Percentiles rank a stretch among this genome's conserved stretches.
Evolutionary conservation across 2,797 vertebrate species (phyloP).

Genomic region (Pangasius mekongensis): DNA sequence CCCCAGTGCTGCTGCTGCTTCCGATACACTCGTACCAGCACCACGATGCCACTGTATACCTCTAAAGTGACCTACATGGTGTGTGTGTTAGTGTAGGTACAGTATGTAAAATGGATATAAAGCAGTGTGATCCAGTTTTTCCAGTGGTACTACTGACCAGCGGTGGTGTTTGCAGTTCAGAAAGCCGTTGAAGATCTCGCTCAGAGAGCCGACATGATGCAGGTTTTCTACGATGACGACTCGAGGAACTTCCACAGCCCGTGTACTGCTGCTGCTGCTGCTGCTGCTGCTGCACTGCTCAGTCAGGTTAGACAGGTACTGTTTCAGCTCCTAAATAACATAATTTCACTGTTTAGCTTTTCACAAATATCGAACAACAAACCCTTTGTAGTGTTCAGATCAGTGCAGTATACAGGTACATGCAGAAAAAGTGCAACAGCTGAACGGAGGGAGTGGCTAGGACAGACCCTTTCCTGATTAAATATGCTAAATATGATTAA

Average conservation of each 20-base stretch:
- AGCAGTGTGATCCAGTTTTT: background rate
- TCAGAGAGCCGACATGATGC: constrained; percentile 82
- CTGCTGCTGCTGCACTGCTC: constrained; percentile 83
- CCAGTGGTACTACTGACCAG: constrained; percentile 71
- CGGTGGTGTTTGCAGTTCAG: constrained; percentile 86
- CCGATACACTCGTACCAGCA: background rate
- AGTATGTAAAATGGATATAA: too few species aligned
- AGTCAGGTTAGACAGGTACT: constrained; percentile 84
- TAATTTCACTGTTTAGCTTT: background rate
- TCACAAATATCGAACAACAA: background rate
- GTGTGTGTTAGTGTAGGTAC: background rate
- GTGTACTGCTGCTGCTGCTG: constrained; percentile 62
- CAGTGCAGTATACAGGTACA: background rate
- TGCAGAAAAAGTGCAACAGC: background rate
- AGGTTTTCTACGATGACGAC: constrained; percentile 87
- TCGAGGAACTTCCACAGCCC: constrained; percentile 75
- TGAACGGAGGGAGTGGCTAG: background rate
- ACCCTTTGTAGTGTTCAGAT: background rate
- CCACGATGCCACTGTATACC: background rate
- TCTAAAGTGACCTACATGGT: background rate
- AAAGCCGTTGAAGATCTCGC: constrained; percentile 85
- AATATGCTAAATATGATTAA: background rate
- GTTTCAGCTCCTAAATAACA: constrained; percentile 79
- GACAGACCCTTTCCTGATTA: background rate
- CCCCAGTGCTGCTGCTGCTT: background rate